These are phyloP conservation scores for Sicus ferrugineus DNA, from an alignment of 2,888 invertebrate genomes.

Conservation along the genomic window DNA sequence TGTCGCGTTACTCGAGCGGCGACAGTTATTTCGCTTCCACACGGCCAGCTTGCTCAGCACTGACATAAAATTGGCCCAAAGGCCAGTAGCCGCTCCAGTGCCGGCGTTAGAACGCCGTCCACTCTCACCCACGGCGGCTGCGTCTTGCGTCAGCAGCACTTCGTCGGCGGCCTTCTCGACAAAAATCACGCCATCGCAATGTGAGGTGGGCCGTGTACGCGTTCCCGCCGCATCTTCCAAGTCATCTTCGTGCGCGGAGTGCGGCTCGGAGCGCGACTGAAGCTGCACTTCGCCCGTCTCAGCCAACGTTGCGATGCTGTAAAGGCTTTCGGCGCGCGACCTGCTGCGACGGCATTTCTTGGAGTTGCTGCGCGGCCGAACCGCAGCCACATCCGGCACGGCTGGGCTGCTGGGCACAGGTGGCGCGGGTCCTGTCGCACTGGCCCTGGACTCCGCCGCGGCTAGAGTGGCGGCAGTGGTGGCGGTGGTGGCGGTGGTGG, in stretches of 20 bases:
- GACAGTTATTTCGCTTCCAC: constrained; percentile 49
- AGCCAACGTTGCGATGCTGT: constrained; percentile 49
- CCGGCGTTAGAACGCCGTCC: constrained; percentile 7
- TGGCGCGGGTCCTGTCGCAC: constrained; percentile 39
- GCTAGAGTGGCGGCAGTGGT: constrained; percentile 43
- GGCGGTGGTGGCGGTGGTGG: constrained; percentile 52
- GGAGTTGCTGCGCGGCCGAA: constrained; percentile 33
- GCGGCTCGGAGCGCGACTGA: constrained; percentile 49
- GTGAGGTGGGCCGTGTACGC: constrained; percentile 14
- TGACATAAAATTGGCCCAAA: constrained; percentile 50
- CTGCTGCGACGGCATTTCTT: constrained; percentile 39
- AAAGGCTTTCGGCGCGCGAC: constrained; percentile 54
- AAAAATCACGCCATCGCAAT: constrained; percentile 22
- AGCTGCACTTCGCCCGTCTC: constrained; percentile 47
- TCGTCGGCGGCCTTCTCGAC: constrained; percentile 29
- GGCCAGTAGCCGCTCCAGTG: constrained; percentile 43
- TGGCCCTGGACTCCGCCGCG: constrained; percentile 52
- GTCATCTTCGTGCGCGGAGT: constrained; percentile 37
- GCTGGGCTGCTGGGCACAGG: constrained; percentile 31
- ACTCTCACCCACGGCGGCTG: constrained; percentile 7
- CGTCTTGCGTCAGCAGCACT: constrained; percentile 29
- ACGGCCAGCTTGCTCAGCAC: constrained; percentile 53
- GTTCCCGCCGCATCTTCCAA: constrained; percentile 13
- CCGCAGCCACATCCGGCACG: constrained; percentile 43
- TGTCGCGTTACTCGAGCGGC: constrained; percentile 39